phyloP scores from a whole-genome alignment of 2,797 vertebrate species.

The Phylloscopus collybita region DNA sequence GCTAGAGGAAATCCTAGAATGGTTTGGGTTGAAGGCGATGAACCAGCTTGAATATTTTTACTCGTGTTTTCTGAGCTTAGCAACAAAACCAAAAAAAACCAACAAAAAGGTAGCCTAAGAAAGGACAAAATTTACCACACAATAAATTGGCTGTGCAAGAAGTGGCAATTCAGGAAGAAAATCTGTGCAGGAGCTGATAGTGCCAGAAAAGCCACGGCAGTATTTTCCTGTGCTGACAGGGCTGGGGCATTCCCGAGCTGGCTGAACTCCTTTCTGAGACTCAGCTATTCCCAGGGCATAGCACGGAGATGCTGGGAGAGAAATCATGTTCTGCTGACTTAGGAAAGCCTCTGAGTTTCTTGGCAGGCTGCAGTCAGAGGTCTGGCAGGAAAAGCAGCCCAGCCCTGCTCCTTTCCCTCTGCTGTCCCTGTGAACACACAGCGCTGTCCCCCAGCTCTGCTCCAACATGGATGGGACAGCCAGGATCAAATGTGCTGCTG shows the following conservation, averaged over 20 bases:
- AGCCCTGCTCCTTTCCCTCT: background rate
- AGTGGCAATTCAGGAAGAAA: background rate
- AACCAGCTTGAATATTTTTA: background rate
- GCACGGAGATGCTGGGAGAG: background rate
- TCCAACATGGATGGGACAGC: background rate
- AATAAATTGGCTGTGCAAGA: background rate
- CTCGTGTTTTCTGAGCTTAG: background rate
- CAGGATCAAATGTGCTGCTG: background rate
- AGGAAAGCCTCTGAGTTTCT: background rate
- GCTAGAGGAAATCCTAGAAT: background rate
- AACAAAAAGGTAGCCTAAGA: background rate
- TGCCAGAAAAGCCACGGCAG: slow-evolving; percentile 7
- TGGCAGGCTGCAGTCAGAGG: background rate
- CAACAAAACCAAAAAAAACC: background rate
- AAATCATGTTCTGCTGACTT: slow-evolving; percentile 6
- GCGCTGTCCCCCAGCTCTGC: background rate
- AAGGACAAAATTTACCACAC: background rate
- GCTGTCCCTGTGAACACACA: background rate
- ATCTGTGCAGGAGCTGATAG: slow-evolving; percentile 29
- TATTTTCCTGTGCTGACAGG: slow-evolving; percentile 22
- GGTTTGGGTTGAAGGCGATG: background rate
- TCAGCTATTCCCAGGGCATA: background rate
- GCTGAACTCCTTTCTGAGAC: slow-evolving; percentile 5
- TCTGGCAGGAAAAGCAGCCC: background rate
- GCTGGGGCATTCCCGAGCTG: slow-evolving; percentile 1